Evolutionary conservation across 1,140 invertebrate species (phyloP).

Genomic region (Lysiphlebus fabarum): DNA sequence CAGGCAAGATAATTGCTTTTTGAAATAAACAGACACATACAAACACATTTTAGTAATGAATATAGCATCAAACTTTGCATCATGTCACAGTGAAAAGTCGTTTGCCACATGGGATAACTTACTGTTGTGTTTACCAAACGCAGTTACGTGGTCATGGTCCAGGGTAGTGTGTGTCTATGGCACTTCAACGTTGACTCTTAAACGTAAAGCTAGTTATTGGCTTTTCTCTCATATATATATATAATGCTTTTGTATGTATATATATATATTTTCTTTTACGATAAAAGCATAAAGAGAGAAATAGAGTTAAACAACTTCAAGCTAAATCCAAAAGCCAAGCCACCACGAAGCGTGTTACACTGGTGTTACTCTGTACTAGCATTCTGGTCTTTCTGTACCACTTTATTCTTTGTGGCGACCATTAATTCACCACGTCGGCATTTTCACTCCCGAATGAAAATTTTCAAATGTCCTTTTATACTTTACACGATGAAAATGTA

Average conservation of each 20-base stretch:
- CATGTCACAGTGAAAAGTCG: constrained; percentile 36
- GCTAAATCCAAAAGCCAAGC: not conserved
- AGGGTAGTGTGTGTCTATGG: constrained; percentile 14
- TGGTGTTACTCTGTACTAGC: not conserved
- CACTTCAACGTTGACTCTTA: constrained; percentile 21
- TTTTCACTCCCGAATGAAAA: not conserved
- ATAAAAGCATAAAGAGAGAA: too few relatives aligned
- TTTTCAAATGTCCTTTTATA: not conserved
- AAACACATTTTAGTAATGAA: not conserved
- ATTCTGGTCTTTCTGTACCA: not conserved
- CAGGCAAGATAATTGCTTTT: constrained; percentile 43
- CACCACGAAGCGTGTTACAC: not conserved
- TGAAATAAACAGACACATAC: constrained; percentile 40
- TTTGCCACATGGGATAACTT: constrained; percentile 45
- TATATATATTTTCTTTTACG: too few relatives aligned
- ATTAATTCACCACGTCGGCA: constrained; percentile 5
- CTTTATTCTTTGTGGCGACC: constrained; percentile 10
- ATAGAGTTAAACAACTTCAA: too few relatives aligned
- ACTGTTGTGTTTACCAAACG: constrained; percentile 51
- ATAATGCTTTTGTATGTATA: too few relatives aligned
- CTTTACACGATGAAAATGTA: not conserved
- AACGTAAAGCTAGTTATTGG: constrained; percentile 20
- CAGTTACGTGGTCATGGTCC: constrained; percentile 36
- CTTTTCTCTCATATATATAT: not conserved
- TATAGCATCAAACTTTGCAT: constrained; percentile 50